Conservation (phyloP, 2,888 invertebrate genomes). For the Leptopilina myrica region DNA sequence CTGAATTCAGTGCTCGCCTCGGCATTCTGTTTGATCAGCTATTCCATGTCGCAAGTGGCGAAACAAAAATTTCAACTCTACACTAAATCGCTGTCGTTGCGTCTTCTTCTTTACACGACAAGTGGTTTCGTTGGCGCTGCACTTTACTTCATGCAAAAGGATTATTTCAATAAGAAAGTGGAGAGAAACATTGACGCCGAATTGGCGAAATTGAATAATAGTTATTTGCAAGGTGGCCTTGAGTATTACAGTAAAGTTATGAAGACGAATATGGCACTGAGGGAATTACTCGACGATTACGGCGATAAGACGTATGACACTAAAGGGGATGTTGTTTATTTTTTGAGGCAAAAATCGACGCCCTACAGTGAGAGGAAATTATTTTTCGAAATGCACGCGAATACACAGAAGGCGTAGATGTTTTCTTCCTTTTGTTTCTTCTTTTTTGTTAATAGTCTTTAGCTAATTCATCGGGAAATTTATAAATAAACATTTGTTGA, state of each 20-base stretch:
- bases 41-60: slow-evolving; percentile 78
- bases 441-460: no score
- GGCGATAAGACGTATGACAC: slow-evolving; percentile 82
- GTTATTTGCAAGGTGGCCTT: slow-evolving; percentile 85
- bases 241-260: slow-evolving; percentile 87
- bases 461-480: no score
- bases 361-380: slow-evolving; percentile 83
- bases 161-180: slow-evolving; percentile 81
- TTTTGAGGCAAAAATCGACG: slow-evolving; percentile 82
- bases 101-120: slow-evolving; percentile 79
- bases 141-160: slow-evolving; percentile 82
- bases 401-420: no score
- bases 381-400: slow-evolving; percentile 79
- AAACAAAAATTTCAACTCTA: slow-evolving; percentile 80
- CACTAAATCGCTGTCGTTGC: slow-evolving; percentile 77
- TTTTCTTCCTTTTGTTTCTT: no score
- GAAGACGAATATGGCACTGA: slow-evolving; percentile 85
- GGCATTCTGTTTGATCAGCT: slow-evolving; percentile 77
- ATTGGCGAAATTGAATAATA: slow-evolving; percentile 80
- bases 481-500: no score
- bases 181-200: slow-evolving; percentile 82
- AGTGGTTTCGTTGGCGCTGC: slow-evolving; percentile 80
- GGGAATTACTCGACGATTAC: slow-evolving; percentile 81
- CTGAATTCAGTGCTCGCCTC: neutral
- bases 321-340: slow-evolving; percentile 84